Evolutionary conservation across 2,797 vertebrate species (phyloP).

Genomic region (Rousettus madagascariensis): DNA sequence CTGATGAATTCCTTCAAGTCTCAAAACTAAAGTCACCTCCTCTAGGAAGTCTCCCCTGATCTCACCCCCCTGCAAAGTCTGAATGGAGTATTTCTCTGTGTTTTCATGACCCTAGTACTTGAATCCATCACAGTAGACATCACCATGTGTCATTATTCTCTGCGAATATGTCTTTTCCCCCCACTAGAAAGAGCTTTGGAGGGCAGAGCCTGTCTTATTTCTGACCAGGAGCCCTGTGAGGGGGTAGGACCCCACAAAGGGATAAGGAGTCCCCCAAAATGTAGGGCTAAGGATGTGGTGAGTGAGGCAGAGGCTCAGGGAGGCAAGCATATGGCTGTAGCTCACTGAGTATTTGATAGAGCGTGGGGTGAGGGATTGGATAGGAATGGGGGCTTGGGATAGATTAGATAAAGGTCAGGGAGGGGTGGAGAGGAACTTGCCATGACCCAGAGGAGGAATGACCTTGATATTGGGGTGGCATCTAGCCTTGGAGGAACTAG

Average conservation of each 20-base stretch:
- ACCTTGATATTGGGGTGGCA: neutral
- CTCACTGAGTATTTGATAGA: neutral
- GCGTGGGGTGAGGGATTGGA: neutral
- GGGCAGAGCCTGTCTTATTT: neutral
- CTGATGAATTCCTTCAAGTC: neutral
- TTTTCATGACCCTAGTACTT: neutral
- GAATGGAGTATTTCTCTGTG: neutral
- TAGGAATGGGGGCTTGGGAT: neutral
- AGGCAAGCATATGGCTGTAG: neutral
- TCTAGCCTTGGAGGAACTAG: neutral
- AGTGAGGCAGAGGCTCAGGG: neutral
- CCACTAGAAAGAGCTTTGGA: neutral
- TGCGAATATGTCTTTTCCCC: neutral
- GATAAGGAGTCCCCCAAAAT: too few relatives aligned
- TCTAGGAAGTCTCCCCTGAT: neutral
- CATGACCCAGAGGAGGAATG: neutral
- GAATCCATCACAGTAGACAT: neutral
- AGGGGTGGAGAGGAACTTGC: neutral
- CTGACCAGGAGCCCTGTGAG: neutral
- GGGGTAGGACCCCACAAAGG: neutral
- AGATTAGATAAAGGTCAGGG: neutral
- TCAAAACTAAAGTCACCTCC: conserved; percentile 3
- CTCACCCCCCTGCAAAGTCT: neutral
- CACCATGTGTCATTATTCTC: neutral
- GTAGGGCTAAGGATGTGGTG: neutral